Evolutionary conservation across 2,888 invertebrate species (phyloP).

Genomic region (Morpho deidamia): DNA sequence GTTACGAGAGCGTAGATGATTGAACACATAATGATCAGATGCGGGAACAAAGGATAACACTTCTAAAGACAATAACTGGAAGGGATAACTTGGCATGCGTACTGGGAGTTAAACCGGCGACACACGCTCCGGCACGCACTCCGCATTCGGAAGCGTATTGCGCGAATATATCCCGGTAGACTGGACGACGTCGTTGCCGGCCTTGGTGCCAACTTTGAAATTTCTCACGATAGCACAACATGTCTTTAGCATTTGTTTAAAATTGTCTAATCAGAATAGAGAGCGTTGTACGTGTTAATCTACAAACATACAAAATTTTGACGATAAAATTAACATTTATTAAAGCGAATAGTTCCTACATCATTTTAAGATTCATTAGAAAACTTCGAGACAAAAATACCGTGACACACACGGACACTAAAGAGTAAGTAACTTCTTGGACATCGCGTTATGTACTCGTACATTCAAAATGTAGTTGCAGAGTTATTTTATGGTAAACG

Average conservation of each 20-base stretch:
- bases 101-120: constrained; percentile 43
- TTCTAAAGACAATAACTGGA: constrained; percentile 64
- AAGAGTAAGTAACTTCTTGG: neutral
- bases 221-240: constrained; percentile 47
- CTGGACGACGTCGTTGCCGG: constrained; percentile 62
- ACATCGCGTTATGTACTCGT: no score
- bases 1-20: constrained; percentile 45
- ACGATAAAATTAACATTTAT: no score
- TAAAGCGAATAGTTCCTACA: no score
- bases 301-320: no score
- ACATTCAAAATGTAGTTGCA: constrained; percentile 1
- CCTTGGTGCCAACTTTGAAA: constrained; percentile 50
- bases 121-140: constrained; percentile 44
- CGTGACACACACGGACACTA: neutral
- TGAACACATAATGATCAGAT: constrained; percentile 59
- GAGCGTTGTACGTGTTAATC: no score
- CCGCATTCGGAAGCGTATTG: constrained; percentile 59
- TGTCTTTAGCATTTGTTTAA: constrained; percentile 4
- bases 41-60: constrained; percentile 67
- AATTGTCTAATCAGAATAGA: neutral
- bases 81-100: constrained; percentile 63
- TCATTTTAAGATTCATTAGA: no score
- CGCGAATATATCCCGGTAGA: constrained; percentile 60
- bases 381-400: neutral
- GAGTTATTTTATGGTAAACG: constrained; percentile 4